Percentiles rank a stretch among this genome's conserved stretches.
Evolutionary conservation across 2,113 vertebrate genomes (phyloP).

Genomic region (Calyptomena viridis): DNA sequence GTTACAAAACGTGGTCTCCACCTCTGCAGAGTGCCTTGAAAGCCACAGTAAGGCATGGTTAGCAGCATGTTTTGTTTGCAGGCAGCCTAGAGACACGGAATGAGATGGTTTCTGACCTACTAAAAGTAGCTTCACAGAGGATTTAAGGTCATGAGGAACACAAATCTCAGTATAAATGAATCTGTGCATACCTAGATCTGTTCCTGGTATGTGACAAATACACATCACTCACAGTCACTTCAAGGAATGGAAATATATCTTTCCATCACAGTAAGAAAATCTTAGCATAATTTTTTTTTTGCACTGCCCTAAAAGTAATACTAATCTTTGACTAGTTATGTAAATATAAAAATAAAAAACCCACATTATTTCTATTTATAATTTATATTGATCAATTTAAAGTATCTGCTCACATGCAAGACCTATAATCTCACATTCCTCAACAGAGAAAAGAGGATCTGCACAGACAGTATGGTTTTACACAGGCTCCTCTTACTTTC

Average conservation of each 20-base stretch:
- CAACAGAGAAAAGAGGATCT: not conserved
- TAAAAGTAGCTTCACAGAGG: not conserved
- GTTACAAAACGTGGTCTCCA: not conserved
- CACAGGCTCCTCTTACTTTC: too few species aligned
- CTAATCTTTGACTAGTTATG: not conserved
- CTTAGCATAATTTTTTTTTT: not conserved
- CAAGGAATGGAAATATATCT: not conserved
- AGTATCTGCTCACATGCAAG: not conserved
- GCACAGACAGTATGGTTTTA: not conserved
- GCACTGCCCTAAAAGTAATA: not conserved
- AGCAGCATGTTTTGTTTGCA: not conserved
- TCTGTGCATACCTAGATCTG: not conserved
- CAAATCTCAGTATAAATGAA: not conserved
- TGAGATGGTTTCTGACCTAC: not conserved
- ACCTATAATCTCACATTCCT: not conserved
- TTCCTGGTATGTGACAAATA: not conserved
- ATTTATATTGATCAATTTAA: not conserved
- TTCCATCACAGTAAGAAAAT: not conserved
- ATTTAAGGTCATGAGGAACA: not conserved
- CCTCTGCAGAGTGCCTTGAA: not conserved
- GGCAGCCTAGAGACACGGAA: not conserved
- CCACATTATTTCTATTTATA: too few species aligned
- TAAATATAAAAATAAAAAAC: too few species aligned
- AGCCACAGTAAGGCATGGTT: not conserved
- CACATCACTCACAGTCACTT: not conserved